These are phyloP conservation scores for Nerophis ophidion DNA, from an alignment of 2,113 vertebrate genomes.

Conservation along the genomic window DNA sequence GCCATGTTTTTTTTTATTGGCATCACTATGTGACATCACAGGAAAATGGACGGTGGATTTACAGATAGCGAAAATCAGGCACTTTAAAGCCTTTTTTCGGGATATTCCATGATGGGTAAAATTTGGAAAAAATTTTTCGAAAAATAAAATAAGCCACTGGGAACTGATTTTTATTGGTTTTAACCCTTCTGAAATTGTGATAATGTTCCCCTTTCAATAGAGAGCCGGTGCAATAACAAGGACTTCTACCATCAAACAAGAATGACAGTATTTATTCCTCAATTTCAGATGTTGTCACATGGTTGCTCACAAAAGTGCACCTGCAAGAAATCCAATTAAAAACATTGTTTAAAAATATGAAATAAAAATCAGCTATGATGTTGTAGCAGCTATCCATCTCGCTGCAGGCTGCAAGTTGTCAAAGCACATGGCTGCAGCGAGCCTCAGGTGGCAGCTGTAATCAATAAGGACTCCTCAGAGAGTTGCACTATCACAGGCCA, in stretches of 20 bases:
- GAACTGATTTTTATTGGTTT: too few species aligned
- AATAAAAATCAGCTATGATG: slow-evolving; percentile 37
- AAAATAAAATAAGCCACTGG: too few species aligned
- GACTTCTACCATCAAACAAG: slow-evolving; percentile 16
- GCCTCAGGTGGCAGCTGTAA: slow-evolving; percentile 66
- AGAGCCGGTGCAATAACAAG: slow-evolving; percentile 40
- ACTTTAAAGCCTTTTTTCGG: too few species aligned
- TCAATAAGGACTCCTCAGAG: slow-evolving; percentile 70
- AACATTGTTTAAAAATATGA: neutral
- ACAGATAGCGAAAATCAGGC: too few species aligned
- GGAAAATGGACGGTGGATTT: too few species aligned
- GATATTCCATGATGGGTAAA: too few species aligned
- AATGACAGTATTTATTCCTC: neutral
- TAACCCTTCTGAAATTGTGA: too few species aligned
- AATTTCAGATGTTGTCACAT: neutral
- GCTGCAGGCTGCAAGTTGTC: slow-evolving; percentile 59
- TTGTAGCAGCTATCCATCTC: slow-evolving; percentile 66
- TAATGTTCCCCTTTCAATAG: too few species aligned
- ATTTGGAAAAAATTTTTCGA: too few species aligned
- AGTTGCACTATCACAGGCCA: slow-evolving; percentile 65
- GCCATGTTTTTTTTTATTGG: too few species aligned
- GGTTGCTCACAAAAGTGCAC: slow-evolving; percentile 6
- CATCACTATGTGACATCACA: too few species aligned
- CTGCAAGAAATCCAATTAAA: slow-evolving; percentile 13
- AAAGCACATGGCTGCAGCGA: slow-evolving; percentile 59